Percentiles rank a stretch among this genome's conserved stretches.
These are phyloP conservation scores for Hemicentrotus pulcherrimus DNA, from an alignment of 35 echinoderm and acorn worm species.

Conservation along the genomic window DNA sequence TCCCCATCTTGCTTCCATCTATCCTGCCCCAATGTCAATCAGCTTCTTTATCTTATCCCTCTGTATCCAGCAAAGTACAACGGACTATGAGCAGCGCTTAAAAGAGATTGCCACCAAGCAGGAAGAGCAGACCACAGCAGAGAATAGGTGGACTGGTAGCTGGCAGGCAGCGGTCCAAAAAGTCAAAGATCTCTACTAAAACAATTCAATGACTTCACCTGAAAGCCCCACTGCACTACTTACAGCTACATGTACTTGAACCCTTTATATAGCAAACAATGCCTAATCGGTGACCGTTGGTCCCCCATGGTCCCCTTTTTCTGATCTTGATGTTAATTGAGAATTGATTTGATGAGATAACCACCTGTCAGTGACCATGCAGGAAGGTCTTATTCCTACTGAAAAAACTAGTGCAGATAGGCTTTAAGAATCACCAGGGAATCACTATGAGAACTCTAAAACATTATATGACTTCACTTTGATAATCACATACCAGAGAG, in stretches of 20 bases:
- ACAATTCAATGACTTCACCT: background rate
- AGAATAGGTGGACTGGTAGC: conserved; percentile 83
- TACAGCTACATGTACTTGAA: too few species aligned
- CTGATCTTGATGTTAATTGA: too few species aligned
- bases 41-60: background rate
- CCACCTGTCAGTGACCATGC: too few species aligned
- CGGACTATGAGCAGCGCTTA: conserved; percentile 73
- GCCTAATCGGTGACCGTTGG: too few species aligned
- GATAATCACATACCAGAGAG: too few species aligned
- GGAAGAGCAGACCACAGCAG: conserved; percentile 77
- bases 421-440: background rate
- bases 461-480: background rate
- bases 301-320: too few species aligned
- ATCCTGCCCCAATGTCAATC: too few species aligned
- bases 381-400: too few species aligned
- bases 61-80: conserved; percentile 64
- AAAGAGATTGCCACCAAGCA: conserved; percentile 70
- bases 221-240: too few species aligned
- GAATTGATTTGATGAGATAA: too few species aligned
- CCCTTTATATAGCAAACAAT: too few species aligned
- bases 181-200: conserved; percentile 92
- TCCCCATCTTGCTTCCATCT: background rate
- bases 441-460: background rate
- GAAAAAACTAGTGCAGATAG: too few species aligned
- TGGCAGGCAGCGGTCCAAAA: conserved; percentile 79